Percentiles rank a stretch among this genome's conserved stretches.
Conservation (phyloP, 2,797 vertebrate species). For the Micromesistius poutassou region DNA sequence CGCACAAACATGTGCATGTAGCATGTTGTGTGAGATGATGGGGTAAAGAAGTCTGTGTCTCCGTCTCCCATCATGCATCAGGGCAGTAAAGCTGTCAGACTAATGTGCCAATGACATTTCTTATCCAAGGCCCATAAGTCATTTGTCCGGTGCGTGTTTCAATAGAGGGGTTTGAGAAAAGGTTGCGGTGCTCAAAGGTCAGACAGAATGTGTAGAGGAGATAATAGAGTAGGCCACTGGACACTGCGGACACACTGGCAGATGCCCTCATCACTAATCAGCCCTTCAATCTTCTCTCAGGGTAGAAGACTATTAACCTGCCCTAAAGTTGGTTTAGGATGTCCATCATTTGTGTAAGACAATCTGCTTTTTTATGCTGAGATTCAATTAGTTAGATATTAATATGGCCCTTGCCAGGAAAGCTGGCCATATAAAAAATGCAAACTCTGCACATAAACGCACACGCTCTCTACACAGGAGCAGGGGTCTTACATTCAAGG, state of each 20-base stretch:
- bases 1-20: slow-evolving; percentile 5
- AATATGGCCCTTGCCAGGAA: slow-evolving; percentile 50
- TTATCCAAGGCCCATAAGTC: neutral
- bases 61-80: slow-evolving; percentile 16
- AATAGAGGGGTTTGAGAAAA: neutral
- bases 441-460: too few species aligned
- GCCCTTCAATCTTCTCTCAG: slow-evolving; percentile 28
- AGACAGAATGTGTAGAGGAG: slow-evolving; percentile 40
- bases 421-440: too few species aligned
- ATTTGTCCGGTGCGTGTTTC: neutral
- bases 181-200: slow-evolving; percentile 53
- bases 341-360: neutral
- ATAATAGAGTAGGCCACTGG: slow-evolving; percentile 34
- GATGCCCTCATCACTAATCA: slow-evolving; percentile 28
- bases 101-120: neutral
- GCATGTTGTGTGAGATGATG: slow-evolving; percentile 15
- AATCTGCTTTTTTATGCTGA: slow-evolving; percentile 11
- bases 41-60: slow-evolving; percentile 27
- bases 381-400: slow-evolving; percentile 54
- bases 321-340: neutral
- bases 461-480: too few species aligned
- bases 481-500: too few species aligned
- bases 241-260: slow-evolving; percentile 63
- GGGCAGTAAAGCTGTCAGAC: slow-evolving; percentile 11
- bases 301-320: neutral